Evolutionary conservation across 1,140 invertebrate genomes (phyloP), one percentile per base, ranked within the genome.

Genomic region (Camponotus vicinus): DNA sequence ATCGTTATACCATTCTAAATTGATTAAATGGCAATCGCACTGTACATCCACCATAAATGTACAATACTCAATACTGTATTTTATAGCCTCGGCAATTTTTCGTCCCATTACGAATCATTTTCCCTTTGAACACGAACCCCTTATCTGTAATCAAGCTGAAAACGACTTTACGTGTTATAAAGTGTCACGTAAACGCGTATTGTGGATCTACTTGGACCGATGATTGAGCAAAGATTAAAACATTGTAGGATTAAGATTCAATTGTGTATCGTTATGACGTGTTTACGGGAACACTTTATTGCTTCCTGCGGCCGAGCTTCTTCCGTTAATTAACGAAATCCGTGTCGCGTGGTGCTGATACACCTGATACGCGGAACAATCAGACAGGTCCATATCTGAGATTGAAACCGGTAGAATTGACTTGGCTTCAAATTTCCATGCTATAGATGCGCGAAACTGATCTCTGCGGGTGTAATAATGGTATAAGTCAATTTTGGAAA

Each of bases 321-420:
- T 88, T 78, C 70, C 71, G 63, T 75, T 63, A 57, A 61, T 55
- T 73, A 40, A 55, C 49, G 49, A 67, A 27, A 34, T 85, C 40
- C 40, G 34, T 49, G 37, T 80, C 63, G 83, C 52, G 45, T 64
- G 70, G n/a, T 40, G 34, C 18, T 21, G 45, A 61, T 84, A 76
- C 70, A 86, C 61, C 42, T 27, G 27, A 63, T 79, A 87, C 59
- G 85, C 85, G 85, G 40, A 4, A 87, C 76, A 89, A 85, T 90
- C 75, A 83, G 37, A 75, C 57, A 27, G 67, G 57, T 88, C 63
- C 75, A 61, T 73, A 61, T 83, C 55, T 40, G 69, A 42, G n/a
- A 83, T 73, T 83, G 79, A 83, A 83, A 83, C 79, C 55, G 79
- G 79, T 83, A 73, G 37, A 45, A 71, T 27, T 61, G 61, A 40